A percentile compares a stretch with the other conserved stretches of the same genome.
Conservation (phyloP, 2,888 invertebrate species). For the Acanthosepion pharaonis region DNA sequence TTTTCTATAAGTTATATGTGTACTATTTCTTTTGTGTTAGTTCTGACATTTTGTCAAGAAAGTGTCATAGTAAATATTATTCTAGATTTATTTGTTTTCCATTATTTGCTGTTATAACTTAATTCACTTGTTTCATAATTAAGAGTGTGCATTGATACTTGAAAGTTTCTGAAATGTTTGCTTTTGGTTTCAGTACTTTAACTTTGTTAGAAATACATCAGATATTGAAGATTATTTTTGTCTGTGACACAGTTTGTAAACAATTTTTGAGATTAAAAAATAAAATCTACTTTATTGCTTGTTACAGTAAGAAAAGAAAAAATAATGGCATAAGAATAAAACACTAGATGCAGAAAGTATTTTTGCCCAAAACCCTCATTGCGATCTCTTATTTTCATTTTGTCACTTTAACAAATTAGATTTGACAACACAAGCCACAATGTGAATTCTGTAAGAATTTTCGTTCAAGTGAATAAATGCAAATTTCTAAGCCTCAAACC, state of each 20-base stretch:
- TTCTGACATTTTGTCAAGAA: not conserved
- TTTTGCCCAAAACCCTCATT: not conserved
- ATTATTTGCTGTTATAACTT: not conserved
- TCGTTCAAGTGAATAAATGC: not conserved
- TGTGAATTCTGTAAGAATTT: not conserved
- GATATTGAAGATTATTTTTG: not conserved
- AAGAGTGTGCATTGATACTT: not conserved
- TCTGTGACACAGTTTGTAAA: conserved; percentile 9
- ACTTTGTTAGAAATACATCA: not conserved
- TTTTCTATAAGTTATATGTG: not conserved
- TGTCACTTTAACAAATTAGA: conserved; percentile 33
- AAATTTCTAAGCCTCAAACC: not conserved
- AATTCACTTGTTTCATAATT: not conserved
- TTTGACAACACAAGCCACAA: conserved; percentile 10
- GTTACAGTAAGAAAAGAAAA: not conserved
- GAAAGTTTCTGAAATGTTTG: not conserved
- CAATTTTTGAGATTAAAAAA: not conserved
- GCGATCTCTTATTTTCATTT: not conserved
- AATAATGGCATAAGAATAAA: not conserved
- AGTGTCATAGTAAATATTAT: not conserved
- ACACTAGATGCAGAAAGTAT: not conserved
- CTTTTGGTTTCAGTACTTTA: not conserved
- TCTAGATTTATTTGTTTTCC: not conserved
- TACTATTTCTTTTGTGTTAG: not conserved
- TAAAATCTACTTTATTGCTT: not conserved